phyloP scores from a whole-genome alignment of 2,113 vertebrate species.

The Epinephelus moara region DNA sequence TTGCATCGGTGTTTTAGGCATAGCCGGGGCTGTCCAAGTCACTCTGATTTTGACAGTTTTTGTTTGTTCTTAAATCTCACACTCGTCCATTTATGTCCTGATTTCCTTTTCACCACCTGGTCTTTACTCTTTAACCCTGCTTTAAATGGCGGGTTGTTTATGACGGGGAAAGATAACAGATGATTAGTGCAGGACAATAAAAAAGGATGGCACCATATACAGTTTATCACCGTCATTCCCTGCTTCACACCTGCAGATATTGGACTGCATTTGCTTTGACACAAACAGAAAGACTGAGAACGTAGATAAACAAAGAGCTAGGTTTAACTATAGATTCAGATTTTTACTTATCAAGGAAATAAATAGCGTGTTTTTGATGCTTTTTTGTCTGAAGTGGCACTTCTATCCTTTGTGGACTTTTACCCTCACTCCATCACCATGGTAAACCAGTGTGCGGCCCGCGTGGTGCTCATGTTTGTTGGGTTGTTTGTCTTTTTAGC shows the following conservation, averaged over 20 bases:
- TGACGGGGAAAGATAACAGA: conserved; percentile 54
- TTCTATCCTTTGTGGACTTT: conserved; percentile 34
- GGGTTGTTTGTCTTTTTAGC: conserved; percentile 56
- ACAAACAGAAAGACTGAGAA: not conserved
- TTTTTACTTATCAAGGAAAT: not conserved
- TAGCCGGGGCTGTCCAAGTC: too few species aligned
- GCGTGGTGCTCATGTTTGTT: conserved; percentile 62
- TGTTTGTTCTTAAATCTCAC: not conserved
- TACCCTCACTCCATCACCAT: conserved; percentile 35
- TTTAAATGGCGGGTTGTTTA: conserved; percentile 47
- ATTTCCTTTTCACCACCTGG: not conserved
- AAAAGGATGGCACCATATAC: conserved; percentile 38
- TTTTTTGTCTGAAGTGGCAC: not conserved
- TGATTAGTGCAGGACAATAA: conserved; percentile 52
- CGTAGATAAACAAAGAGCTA: not conserved
- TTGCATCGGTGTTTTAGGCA: not conserved
- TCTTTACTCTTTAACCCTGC: conserved; percentile 42
- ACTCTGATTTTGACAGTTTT: not conserved
- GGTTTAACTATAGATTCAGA: not conserved
- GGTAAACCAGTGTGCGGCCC: conserved; percentile 36
- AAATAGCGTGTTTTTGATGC: too few species aligned
- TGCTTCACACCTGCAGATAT: not conserved
- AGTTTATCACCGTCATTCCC: conserved; percentile 1
- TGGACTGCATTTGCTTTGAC: not conserved
- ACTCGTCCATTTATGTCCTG: not conserved